Evolutionary conservation across 2,888 invertebrate species (phyloP).

Genomic region (Hemaris fuciformis): DNA sequence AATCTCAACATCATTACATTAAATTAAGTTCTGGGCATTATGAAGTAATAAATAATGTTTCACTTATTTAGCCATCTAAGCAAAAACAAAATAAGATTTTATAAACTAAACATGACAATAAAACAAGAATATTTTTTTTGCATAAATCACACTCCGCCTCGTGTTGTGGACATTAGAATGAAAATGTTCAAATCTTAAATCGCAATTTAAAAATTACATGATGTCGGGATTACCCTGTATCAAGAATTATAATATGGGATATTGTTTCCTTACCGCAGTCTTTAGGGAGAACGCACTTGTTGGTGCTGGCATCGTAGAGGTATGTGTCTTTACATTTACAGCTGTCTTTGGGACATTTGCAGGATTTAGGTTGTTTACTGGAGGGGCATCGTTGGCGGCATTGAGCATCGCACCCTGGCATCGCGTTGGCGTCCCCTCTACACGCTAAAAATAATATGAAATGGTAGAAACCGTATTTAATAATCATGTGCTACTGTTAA

Average conservation of each 20-base stretch:
- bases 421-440: conserved; percentile 26
- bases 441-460: conserved; percentile 23
- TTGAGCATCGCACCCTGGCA: conserved; percentile 27
- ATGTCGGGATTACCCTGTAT: background rate
- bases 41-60: too few relatives aligned
- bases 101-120: too few relatives aligned
- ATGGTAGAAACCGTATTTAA: background rate
- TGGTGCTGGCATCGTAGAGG: conserved; percentile 12
- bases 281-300: conserved; percentile 14
- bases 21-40: too few relatives aligned
- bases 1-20: too few relatives aligned
- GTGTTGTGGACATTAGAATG: too few relatives aligned
- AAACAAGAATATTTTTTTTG: too few relatives aligned
- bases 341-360: conserved; percentile 18
- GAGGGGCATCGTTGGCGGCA: conserved; percentile 28
- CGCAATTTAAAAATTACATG: too few relatives aligned
- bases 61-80: too few relatives aligned
- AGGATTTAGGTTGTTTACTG: conserved; percentile 7
- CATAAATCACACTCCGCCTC: too few relatives aligned
- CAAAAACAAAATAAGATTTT: too few relatives aligned
- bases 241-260: background rate
- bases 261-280: background rate
- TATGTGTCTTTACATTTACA: conserved; percentile 30
- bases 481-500: background rate
- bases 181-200: too few relatives aligned